Percentiles rank a stretch among this genome's conserved stretches.
phyloP scores from a whole-genome alignment of 2,888 invertebrate species.

The Ctena decussata region DNA sequence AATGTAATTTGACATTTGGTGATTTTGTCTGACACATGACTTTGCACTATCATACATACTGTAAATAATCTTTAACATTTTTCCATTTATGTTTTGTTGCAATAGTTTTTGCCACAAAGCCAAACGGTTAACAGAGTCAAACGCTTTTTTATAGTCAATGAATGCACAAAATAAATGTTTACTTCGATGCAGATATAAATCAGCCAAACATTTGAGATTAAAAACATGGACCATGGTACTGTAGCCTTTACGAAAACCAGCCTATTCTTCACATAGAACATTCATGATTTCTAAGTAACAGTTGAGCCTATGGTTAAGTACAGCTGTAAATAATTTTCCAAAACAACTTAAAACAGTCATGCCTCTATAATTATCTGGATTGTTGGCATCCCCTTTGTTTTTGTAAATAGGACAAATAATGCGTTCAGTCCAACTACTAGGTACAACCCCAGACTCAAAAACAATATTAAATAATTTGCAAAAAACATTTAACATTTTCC shows the following conservation, averaged over 20 bases:
- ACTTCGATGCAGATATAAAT: no score
- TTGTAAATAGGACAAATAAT: slow-evolving; percentile 4
- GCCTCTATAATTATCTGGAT: not conserved
- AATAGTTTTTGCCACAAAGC: no score
- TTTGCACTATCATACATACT: no score
- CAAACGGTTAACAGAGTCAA: no score
- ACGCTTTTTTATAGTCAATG: no score
- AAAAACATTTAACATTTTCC: not conserved
- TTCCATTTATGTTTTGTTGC: no score
- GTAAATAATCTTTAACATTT: no score
- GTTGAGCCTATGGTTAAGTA: not conserved
- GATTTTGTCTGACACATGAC: no score
- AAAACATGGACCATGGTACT: not conserved
- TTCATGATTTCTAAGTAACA: not conserved
- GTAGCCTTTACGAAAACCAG: not conserved
- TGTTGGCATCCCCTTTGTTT: not conserved
- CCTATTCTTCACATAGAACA: not conserved
- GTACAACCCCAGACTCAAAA: not conserved
- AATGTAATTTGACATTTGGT: no score
- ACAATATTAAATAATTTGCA: not conserved
- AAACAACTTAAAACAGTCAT: slow-evolving; percentile 2
- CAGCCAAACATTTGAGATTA: no score
- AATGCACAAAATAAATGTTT: no score
- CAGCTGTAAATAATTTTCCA: not conserved
- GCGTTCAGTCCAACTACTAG: not conserved